Evolutionary conservation across 2,888 invertebrate genomes (phyloP).

Genomic region (Acleris sparsana): DNA sequence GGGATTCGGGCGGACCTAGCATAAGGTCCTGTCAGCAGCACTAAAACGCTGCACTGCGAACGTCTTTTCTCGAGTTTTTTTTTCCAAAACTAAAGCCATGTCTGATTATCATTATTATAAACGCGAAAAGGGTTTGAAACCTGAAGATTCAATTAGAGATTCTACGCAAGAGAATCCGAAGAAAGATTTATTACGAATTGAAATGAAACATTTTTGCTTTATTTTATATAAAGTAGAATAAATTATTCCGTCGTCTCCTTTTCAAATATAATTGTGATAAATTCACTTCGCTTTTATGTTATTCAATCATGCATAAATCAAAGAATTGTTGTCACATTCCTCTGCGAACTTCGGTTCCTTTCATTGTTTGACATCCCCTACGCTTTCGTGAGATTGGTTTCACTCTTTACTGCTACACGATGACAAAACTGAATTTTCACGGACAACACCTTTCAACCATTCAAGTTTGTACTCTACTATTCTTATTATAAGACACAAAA

Average conservation of each 20-base stretch:
- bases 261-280: conserved; percentile 27
- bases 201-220: conserved; percentile 1
- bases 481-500: conserved; percentile 7
- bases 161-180: neutral
- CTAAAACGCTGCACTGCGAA: too few species aligned
- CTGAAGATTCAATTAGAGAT: neutral
- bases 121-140: too few species aligned
- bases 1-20: too few species aligned
- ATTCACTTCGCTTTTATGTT: conserved; percentile 32
- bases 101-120: too few species aligned
- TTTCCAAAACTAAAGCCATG: too few species aligned
- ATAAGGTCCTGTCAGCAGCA: too few species aligned
- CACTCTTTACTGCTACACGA: conserved; percentile 56
- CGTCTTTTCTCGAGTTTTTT: too few species aligned
- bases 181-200: neutral
- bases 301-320: conserved; percentile 37
- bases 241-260: conserved; percentile 2
- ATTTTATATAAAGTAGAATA: neutral
- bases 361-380: conserved; percentile 60
- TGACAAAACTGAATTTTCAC: conserved; percentile 20
- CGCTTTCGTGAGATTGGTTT: conserved; percentile 73
- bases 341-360: conserved; percentile 43
- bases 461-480: conserved; percentile 22
- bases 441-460: neutral
- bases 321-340: conserved; percentile 38